Evolutionary conservation across 2,113 vertebrate genomes (phyloP).

Genomic region (Anthoscopus minutus): DNA sequence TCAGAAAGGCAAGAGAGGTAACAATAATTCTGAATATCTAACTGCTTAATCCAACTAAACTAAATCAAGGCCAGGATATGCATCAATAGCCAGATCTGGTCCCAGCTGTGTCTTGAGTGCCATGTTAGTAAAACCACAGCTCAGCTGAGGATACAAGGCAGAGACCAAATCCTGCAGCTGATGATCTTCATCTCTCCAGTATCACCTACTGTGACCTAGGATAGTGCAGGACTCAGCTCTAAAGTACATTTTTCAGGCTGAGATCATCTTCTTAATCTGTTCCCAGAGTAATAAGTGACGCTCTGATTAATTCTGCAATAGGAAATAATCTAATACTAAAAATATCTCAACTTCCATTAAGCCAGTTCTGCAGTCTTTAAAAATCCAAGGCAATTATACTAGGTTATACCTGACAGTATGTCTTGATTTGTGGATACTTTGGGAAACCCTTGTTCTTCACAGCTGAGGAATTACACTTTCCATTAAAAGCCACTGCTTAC

Average conservation of each 20-base stretch:
- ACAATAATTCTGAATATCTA: not conserved
- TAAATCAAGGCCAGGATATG: not conserved
- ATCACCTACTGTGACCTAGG: not conserved
- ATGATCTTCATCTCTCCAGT: not conserved
- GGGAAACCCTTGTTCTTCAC: slow-evolving; percentile 25
- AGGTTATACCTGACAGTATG: slow-evolving; percentile 7
- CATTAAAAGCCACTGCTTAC: not conserved
- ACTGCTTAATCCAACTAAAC: not conserved
- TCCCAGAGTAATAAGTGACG: slow-evolving; percentile 44
- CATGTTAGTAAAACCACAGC: not conserved
- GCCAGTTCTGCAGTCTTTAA: slow-evolving; percentile 5
- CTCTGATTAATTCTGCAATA: slow-evolving; percentile 27
- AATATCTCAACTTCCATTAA: slow-evolving; percentile 49
- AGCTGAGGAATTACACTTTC: slow-evolving; percentile 24
- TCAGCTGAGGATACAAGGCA: not conserved
- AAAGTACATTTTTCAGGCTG: not conserved
- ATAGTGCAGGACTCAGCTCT: not conserved
- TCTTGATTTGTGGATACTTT: slow-evolving; percentile 48
- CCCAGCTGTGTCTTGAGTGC: not conserved
- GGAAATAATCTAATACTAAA: slow-evolving; percentile 59
- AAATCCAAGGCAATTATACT: slow-evolving; percentile 35
- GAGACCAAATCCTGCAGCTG: not conserved
- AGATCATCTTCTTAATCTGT: slow-evolving; percentile 16
- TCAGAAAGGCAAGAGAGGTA: not conserved
- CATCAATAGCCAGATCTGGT: not conserved